phyloP scores from a whole-genome alignment of 64 coral and sea anemone species.

The Hydrozoanthus tunicans region DNA sequence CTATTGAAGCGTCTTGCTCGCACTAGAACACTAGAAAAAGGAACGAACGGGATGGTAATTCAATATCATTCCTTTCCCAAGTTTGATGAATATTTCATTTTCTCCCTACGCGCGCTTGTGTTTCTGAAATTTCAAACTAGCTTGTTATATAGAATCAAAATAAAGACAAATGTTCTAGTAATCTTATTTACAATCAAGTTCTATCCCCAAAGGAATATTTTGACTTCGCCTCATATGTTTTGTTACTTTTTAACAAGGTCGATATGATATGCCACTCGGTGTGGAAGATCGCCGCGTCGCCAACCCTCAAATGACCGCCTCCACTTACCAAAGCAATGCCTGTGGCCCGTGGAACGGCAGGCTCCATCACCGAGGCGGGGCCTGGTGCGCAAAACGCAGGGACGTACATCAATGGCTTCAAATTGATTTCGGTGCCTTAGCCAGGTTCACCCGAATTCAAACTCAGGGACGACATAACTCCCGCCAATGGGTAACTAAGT shows the following conservation, averaged over 20 bases:
- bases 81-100: too few species aligned
- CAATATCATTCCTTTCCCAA: too few species aligned
- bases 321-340: background rate
- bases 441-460: constrained; percentile 58
- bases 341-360: constrained; percentile 42
- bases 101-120: too few species aligned
- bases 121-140: too few species aligned
- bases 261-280: constrained; percentile 44
- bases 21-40: too few species aligned
- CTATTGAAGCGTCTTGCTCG: too few species aligned
- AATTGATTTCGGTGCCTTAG: constrained; percentile 81
- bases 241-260: background rate
- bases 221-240: too few species aligned
- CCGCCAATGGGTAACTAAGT: constrained; percentile 85
- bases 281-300: constrained; percentile 30
- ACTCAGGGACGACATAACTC: constrained; percentile 87
- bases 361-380: constrained; percentile 30
- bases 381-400: constrained; percentile 54
- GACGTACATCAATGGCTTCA: constrained; percentile 67
- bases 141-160: too few species aligned
- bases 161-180: too few species aligned
- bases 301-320: constrained; percentile 30
- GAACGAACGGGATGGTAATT: too few species aligned
- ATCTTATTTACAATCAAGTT: too few species aligned
- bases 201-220: too few species aligned